phyloP scores from a whole-genome alignment of 1,140 invertebrate species.

The Archegozetes longisetosus region DNA sequence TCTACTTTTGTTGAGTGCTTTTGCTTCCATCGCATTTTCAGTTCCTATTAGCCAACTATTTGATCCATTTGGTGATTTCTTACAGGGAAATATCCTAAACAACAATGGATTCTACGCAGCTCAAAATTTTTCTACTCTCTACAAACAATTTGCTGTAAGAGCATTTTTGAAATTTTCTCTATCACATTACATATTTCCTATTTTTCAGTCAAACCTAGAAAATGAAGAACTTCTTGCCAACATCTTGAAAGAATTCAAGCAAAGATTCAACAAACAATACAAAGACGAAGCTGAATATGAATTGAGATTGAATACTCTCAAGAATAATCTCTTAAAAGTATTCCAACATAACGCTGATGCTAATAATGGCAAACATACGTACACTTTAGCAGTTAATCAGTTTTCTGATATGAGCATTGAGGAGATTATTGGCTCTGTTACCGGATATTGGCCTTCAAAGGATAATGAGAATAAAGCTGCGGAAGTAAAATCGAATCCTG shows the following conservation, averaged over 20 bases:
- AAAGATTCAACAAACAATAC: not conserved
- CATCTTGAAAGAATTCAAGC: constrained; percentile 3
- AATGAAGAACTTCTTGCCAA: not conserved
- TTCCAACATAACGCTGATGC: constrained; percentile 1
- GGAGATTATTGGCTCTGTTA: not conserved
- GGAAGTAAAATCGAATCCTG: too few relatives aligned
- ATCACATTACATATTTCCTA: too few relatives aligned
- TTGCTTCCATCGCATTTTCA: too few relatives aligned
- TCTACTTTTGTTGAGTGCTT: too few relatives aligned
- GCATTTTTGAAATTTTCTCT: too few relatives aligned
- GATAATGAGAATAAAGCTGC: not conserved
- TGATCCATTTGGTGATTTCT: too few relatives aligned
- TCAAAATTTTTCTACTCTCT: too few relatives aligned
- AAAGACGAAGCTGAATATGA: not conserved
- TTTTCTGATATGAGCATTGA: constrained; percentile 1
- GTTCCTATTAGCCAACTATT: too few relatives aligned
- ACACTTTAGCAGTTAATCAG: not conserved
- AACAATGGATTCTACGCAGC: too few relatives aligned
- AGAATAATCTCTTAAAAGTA: not conserved
- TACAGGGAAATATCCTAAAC: too few relatives aligned
- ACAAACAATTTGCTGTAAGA: too few relatives aligned
- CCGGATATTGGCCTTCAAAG: not conserved
- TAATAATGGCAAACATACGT: not conserved
- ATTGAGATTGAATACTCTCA: not conserved
- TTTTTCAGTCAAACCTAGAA: not conserved